Evolutionary conservation across 1,140 invertebrate species (phyloP), one percentile per base, ranked within the genome.

Genomic region (Ruditapes philippinarum): DNA sequence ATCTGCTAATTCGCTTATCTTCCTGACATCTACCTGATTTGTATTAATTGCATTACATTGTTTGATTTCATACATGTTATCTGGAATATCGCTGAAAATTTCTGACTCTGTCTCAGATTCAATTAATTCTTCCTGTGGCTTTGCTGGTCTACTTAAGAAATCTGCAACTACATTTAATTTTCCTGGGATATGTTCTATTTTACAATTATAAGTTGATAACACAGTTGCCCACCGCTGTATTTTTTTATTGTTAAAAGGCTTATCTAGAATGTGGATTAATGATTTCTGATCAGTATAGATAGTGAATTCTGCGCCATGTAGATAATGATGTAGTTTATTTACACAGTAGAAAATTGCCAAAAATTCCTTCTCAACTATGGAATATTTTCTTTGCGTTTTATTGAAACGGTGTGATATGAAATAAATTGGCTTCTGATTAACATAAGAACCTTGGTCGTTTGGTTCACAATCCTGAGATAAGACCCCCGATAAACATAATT

Each of bases 261-360:
- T 17, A 25, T 87, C 65, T 28, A 88, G 68, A 7, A 91, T 33
- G 49, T 51, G 89, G 33, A 42, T 82, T 22, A 93, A 70, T 0
- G 91, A 45, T 45, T 7, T 45, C 14, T 68, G 80, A 40, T 83
- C 92, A 0, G 89, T 93, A 38, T 80, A 70, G 4, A 95, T 89
- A 4, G 38, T 68, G 60, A 94, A 94, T 5, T 86, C 28, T 11
- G 87, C 60, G 25, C 92, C 89, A 62, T 92, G 92, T 0, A 95
- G 38, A 88, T 91, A 94, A 38, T 90, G 65, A 33, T 92, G 70
- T 31, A 94, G 88, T 76, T 94, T 93, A n/a, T 93, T 88, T 0
- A 94, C 49, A 0, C 91, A 91, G 83, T 86, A 92, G 49, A 94
- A 42, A 0, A 95, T 92, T 2, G 90, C 91, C 60, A 57, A 93